These are phyloP conservation scores for Anastrepha obliqua DNA, from an alignment of 1,140 invertebrate genomes.

Conservation along the genomic window DNA sequence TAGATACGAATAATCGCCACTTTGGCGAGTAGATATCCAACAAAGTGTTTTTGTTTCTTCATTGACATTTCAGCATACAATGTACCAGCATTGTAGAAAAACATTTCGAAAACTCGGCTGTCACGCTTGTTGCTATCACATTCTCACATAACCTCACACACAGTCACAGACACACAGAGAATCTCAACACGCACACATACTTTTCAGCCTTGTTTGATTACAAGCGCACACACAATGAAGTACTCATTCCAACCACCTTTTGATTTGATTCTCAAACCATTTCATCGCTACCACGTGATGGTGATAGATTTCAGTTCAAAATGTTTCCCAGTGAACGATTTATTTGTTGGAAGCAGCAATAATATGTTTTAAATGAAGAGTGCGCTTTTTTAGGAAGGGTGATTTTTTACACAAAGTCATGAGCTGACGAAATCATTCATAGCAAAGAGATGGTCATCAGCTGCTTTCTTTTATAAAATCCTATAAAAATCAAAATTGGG, in stretches of 20 bases:
- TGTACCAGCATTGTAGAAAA: slow-evolving; percentile 36
- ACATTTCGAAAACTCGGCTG: slow-evolving; percentile 50
- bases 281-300: slow-evolving; percentile 37
- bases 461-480: no score
- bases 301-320: slow-evolving; percentile 28
- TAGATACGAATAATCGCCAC: slow-evolving; percentile 33
- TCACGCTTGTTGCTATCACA: slow-evolving; percentile 43
- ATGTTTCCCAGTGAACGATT: slow-evolving; percentile 6
- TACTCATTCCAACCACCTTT: slow-evolving; percentile 45
- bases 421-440: no score
- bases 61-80: slow-evolving; percentile 41
- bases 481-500: no score
- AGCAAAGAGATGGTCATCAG: no score
- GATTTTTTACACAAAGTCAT: no score
- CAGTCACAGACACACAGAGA: not conserved
- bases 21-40: slow-evolving; percentile 30
- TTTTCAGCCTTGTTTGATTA: not conserved
- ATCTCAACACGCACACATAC: not conserved
- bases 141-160: slow-evolving; percentile 15
- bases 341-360: not conserved
- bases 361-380: no score
- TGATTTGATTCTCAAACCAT: slow-evolving; percentile 51
- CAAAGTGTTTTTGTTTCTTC: slow-evolving; percentile 28
- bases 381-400: not conserved
- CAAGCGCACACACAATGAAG: not conserved